Percentiles rank a stretch among this genome's conserved stretches.
These are phyloP conservation scores for Centruroides sculpturatus DNA, from an alignment of 1,140 invertebrate genomes.

Conservation along the genomic window DNA sequence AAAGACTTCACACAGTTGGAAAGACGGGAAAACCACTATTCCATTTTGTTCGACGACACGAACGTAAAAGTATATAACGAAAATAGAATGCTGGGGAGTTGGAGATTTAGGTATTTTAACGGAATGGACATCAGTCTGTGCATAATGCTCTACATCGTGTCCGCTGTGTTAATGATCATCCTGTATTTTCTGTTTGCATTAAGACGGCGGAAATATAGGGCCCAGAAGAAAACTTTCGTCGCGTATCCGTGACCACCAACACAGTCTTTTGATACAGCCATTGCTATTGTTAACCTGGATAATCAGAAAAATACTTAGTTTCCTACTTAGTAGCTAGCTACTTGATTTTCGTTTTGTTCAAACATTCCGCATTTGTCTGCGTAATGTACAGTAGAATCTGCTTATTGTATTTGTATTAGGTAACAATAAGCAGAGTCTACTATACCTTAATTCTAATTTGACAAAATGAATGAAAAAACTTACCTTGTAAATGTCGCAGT, in stretches of 20 bases:
- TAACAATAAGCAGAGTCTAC: too few species aligned
- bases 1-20: not conserved
- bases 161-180: conserved; percentile 48
- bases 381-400: too few species aligned
- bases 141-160: conserved; percentile 51
- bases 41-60: not conserved
- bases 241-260: not conserved
- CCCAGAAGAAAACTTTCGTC: not conserved
- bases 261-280: too few species aligned
- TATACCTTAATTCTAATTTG: too few species aligned
- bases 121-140: conserved; percentile 54
- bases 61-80: conserved; percentile 6
- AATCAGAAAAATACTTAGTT: too few species aligned
- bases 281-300: too few species aligned
- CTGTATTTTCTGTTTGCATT: conserved; percentile 44
- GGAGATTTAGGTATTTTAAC: conserved; percentile 22
- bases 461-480: too few species aligned
- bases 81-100: conserved; percentile 2
- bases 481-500: too few species aligned
- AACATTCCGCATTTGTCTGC: too few species aligned
- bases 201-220: conserved; percentile 8
- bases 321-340: too few species aligned
- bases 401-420: too few species aligned
- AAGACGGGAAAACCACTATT: not conserved
- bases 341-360: too few species aligned